Base-by-base conservation (phyloP, 2,797 vertebrate genomes). In the Alectoris magna region DNA sequence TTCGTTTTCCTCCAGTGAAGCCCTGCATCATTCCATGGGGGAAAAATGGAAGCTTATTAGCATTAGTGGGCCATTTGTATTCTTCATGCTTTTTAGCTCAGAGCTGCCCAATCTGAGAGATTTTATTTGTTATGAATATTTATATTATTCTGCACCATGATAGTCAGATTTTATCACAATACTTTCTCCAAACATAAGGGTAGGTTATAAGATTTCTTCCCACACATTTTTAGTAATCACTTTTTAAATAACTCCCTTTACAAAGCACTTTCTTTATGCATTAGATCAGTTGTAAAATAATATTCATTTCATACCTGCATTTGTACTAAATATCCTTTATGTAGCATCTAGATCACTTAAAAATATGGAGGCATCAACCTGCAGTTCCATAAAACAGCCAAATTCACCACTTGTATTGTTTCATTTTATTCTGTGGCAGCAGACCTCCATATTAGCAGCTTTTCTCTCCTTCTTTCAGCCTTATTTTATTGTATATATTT, bases 101-200 rank as follows among this genome's bases (percentile, higher is more conserved):
- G 60, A 95, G 56, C 68, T 94, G 48, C 41, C 84, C 59, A 89
- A 31, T 82, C 29, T 83, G n/a, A 90, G 78, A 82, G 6, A 71
- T 72, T 90, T 92, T 73, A 39, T 88, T 91, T 92, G 38, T 90
- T 36, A 95, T 71, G 92, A 95, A 91, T 91, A 91, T 90, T 96
- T 93, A 90, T 70, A 87, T 94, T 95, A 59, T 31, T 90, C 66
- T 72, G 43, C 44, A 78, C 23, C 21, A 44, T 53, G 77, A 88
- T 31, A 97, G 64, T 56, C 62, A 63, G 41, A 71, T 92, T 91
- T 94, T 92, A 62, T 48, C 68, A 67, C 56, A 88, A 73, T 84
- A 51, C 21, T 88, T 67, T 18, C 15, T 91, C 93, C 68, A 87
- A 94, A 58, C 63, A 67, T n/a, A 88, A 44, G 41, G 14, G 31